A percentile compares a stretch with the other conserved stretches of the same genome.
Conservation (phyloP, 2,113 vertebrate species). For the Barnardius zonarius region DNA sequence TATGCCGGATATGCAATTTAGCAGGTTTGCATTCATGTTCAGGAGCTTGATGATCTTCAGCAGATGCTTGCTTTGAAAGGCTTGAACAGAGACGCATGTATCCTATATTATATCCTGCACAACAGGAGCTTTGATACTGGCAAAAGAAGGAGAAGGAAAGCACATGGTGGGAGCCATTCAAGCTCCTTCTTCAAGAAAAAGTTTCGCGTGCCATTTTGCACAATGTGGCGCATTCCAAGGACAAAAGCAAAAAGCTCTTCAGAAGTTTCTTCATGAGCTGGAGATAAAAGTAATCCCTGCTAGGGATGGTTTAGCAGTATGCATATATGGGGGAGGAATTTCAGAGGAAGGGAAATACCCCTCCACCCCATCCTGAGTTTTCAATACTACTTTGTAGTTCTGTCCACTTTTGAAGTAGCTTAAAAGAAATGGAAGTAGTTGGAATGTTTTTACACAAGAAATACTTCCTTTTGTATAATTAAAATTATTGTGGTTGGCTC, state of each 20-base stretch:
- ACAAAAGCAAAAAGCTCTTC: slow-evolving; percentile 39
- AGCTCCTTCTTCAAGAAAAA: neutral
- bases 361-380: slow-evolving; percentile 62
- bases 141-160: neutral
- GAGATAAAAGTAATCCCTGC: slow-evolving; percentile 65
- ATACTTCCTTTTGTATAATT: slow-evolving; percentile 69
- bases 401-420: slow-evolving; percentile 69
- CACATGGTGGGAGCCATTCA: fast-evolving
- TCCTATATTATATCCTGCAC: neutral
- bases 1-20: neutral
- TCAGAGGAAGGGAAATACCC: slow-evolving; percentile 69
- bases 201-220: neutral
- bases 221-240: neutral
- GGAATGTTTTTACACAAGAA: slow-evolving; percentile 63
- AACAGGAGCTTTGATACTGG: neutral
- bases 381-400: slow-evolving; percentile 58
- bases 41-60: neutral
- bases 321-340: slow-evolving; percentile 61
- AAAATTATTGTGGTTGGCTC: slow-evolving; percentile 65
- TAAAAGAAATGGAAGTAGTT: slow-evolving; percentile 66
- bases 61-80: neutral
- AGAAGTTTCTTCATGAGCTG: slow-evolving; percentile 48
- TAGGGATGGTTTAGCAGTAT: slow-evolving; percentile 53
- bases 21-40: neutral
- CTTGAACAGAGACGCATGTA: neutral